Percentiles rank a stretch among this genome's conserved stretches.
Conservation (phyloP, 2,888 invertebrate species). For the Ganaspis brasiliensis region DNA sequence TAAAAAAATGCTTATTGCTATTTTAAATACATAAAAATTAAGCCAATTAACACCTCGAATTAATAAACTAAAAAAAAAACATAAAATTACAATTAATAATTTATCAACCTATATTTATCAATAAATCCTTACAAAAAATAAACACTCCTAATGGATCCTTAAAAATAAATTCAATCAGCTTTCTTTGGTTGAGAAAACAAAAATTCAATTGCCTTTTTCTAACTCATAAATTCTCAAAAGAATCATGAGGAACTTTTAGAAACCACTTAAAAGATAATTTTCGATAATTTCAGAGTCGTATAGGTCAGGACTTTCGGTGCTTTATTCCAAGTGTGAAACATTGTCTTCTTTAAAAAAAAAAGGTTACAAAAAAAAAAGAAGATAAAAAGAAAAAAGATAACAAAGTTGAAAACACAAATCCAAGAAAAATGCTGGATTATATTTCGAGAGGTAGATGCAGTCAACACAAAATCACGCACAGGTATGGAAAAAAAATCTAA, state of each 20-base stretch:
- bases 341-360: slow-evolving; percentile 5
- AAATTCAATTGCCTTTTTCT: neutral
- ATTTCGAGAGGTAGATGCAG: neutral
- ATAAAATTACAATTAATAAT: too few relatives aligned
- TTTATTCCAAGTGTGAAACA: slow-evolving; percentile 7
- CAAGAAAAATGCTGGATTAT: neutral
- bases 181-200: neutral
- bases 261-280: slow-evolving; percentile 2
- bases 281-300: neutral
- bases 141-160: too few relatives aligned
- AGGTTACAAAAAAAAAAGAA: too few relatives aligned
- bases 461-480: slow-evolving; percentile 16
- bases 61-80: too few relatives aligned
- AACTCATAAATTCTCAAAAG: neutral
- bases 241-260: neutral
- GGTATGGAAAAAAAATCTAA: slow-evolving; percentile 11
- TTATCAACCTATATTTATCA: too few relatives aligned
- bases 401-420: neutral
- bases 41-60: too few relatives aligned
- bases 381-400: neutral
- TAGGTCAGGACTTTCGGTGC: neutral
- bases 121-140: too few relatives aligned
- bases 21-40: too few relatives aligned
- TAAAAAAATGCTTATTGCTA: too few relatives aligned
- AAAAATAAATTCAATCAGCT: too few relatives aligned